Evolutionary conservation across 53 echinoderm and acorn worm genomes (phyloP).

Genomic region (Luidia sarsii): DNA sequence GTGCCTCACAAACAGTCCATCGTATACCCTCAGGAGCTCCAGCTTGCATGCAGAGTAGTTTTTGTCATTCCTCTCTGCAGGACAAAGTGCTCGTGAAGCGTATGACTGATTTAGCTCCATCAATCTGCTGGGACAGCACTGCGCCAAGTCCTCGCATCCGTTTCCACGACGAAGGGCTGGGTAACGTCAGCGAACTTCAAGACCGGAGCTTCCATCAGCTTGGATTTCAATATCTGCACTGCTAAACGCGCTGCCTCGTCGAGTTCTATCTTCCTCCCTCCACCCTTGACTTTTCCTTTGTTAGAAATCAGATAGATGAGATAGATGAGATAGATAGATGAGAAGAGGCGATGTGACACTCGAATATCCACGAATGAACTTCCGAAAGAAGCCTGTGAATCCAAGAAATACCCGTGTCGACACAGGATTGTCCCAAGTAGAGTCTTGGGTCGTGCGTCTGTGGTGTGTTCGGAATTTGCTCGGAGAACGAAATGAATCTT

Average conservation of each 20-base stretch:
- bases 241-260: constrained; percentile 5
- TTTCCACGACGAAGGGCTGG: constrained; percentile 20
- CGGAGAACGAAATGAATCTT: too few relatives aligned
- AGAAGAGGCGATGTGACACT: constrained; percentile 53
- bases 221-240: constrained; percentile 21
- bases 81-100: background rate
- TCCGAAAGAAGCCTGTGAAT: too few relatives aligned
- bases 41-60: background rate
- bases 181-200: constrained; percentile 55
- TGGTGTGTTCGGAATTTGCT: too few relatives aligned
- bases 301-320: background rate
- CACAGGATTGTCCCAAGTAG: too few relatives aligned
- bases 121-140: constrained; percentile 3
- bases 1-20: background rate
- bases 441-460: too few relatives aligned
- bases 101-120: background rate
- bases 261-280: background rate
- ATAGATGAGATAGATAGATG: too few relatives aligned
- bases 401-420: too few relatives aligned
- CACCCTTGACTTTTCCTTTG: background rate
- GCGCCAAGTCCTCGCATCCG: constrained; percentile 4
- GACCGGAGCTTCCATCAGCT: constrained; percentile 29
- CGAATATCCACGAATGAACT: too few relatives aligned
- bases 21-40: background rate
- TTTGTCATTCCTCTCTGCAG: background rate